Evolutionary conservation across 2,113 vertebrate species (phyloP).

Genomic region (Paracanthobrama guichenoti): DNA sequence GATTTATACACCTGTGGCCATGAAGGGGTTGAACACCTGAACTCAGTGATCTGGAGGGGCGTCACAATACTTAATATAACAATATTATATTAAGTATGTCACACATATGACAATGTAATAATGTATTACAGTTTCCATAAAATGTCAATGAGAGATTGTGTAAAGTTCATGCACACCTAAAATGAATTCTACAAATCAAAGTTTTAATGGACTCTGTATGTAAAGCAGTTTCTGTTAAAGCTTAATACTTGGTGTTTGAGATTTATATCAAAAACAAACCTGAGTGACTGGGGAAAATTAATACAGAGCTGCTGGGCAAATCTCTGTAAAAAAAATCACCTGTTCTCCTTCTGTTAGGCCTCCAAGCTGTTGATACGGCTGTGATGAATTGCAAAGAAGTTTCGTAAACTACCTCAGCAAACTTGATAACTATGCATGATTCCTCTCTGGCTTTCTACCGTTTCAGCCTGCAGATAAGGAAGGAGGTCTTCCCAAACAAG

Average conservation of each 20-base stretch:
- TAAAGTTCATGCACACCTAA: too few relatives aligned
- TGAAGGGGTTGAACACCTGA: too few relatives aligned
- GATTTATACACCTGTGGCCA: too few relatives aligned
- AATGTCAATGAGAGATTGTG: not conserved
- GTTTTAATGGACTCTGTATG: not conserved
- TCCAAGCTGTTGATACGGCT: not conserved
- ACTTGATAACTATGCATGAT: not conserved
- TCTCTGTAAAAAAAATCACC: not conserved
- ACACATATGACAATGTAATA: too few relatives aligned
- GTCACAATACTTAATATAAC: too few relatives aligned
- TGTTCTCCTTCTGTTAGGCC: not conserved
- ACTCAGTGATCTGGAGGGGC: too few relatives aligned
- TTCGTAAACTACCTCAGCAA: too few relatives aligned
- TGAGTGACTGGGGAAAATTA: not conserved
- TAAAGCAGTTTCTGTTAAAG: not conserved
- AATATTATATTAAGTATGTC: too few relatives aligned
- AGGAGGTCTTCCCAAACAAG: constrained; percentile 91
- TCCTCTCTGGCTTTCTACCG: not conserved
- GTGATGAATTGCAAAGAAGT: not conserved
- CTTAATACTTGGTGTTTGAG: not conserved
- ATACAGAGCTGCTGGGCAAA: not conserved
- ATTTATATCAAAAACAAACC: not conserved
- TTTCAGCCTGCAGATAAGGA: constrained; percentile 90
- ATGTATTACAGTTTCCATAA: too few relatives aligned
- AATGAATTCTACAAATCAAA: not conserved